phyloP scores from a whole-genome alignment of 2,113 vertebrate genomes.

The Proteles cristata region DNA sequence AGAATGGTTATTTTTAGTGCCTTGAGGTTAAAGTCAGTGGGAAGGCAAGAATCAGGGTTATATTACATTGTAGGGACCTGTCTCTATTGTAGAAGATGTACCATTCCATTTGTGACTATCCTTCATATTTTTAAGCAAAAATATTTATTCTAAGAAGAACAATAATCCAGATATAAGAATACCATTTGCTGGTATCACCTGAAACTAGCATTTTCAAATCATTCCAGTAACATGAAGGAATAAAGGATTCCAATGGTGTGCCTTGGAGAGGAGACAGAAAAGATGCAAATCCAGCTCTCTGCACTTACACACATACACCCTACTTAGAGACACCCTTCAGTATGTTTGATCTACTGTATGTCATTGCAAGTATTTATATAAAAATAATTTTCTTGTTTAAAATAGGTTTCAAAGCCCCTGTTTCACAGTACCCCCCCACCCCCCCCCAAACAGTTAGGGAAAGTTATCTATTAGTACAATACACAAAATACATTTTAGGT shows the following conservation, averaged over 20 bases:
- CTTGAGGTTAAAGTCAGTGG: conserved; percentile 60
- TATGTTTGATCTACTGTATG: background rate
- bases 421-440: background rate
- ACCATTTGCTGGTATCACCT: background rate
- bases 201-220: background rate
- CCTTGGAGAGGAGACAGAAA: rapidly evolving
- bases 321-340: background rate
- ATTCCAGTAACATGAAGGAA: background rate
- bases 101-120: background rate
- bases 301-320: rapidly evolving
- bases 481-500: background rate
- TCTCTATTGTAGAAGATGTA: background rate
- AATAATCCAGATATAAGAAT: background rate
- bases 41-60: background rate
- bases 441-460: background rate
- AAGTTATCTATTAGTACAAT: background rate
- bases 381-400: background rate
- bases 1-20: conserved; percentile 55
- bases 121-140: background rate
- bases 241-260: rapidly evolving
- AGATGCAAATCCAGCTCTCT: background rate
- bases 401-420: background rate
- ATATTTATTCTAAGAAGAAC: background rate
- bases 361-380: background rate
- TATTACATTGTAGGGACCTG: background rate